These are phyloP conservation scores for Priocnemis perturbator DNA, from an alignment of 2,888 invertebrate species.

Conservation along the genomic window DNA sequence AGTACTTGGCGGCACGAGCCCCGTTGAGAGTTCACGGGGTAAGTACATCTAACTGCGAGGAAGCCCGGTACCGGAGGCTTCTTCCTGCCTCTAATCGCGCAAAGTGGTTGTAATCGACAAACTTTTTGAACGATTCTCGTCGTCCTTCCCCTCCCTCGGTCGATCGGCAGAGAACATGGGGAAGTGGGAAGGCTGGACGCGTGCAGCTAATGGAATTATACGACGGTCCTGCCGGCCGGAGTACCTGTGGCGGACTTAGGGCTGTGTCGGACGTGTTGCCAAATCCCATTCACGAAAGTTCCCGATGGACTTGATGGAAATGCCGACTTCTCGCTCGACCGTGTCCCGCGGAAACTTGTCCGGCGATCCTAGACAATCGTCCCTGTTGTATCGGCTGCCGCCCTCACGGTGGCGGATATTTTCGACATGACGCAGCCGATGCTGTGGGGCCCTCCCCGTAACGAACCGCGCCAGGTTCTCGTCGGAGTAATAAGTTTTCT, in stretches of 20 bases:
- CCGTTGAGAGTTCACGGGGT: conserved; percentile 23
- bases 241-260: conserved; percentile 44
- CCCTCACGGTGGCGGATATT: not conserved
- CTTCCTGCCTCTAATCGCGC: conserved; percentile 49
- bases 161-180: conserved; percentile 42
- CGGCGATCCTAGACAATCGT: conserved; percentile 12
- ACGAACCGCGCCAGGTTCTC: no score
- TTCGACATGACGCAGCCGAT: conserved; percentile 30
- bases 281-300: conserved; percentile 52
- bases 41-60: conserved; percentile 21
- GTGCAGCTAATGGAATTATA: conserved; percentile 62
- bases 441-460: no score
- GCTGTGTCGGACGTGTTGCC: conserved; percentile 28
- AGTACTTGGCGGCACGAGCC: conserved; percentile 27
- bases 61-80: conserved; percentile 33
- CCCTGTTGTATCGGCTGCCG: not conserved
- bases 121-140: conserved; percentile 54
- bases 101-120: conserved; percentile 57
- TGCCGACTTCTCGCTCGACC: conserved; percentile 32
- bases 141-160: conserved; percentile 18
- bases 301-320: conserved; percentile 49
- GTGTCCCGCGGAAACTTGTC: no score
- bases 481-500: no score
- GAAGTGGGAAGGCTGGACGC: conserved; percentile 53
- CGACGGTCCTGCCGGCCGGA: conserved; percentile 38